Evolutionary conservation across 2,113 vertebrate genomes (phyloP).

Genomic region (Rhombomys opimus): DNA sequence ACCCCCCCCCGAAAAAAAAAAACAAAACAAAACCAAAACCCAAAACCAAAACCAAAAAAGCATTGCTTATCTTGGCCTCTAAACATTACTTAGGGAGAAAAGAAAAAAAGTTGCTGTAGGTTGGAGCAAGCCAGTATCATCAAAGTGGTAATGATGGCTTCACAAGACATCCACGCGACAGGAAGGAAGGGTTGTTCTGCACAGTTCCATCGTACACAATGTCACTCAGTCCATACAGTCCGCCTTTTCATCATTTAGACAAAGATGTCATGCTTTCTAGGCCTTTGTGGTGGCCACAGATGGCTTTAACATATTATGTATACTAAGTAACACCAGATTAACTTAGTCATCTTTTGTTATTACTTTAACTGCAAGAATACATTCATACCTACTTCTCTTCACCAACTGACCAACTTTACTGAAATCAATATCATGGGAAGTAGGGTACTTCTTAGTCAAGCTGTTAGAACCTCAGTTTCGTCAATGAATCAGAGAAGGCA

Average conservation of each 20-base stretch:
- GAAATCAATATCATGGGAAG: constrained; percentile 45
- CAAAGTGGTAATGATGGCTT: constrained; percentile 67
- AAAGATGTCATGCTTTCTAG: not conserved
- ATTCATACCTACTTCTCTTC: constrained; percentile 71
- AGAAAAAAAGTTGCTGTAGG: not conserved
- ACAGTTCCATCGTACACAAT: not conserved
- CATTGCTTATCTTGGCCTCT: constrained; percentile 5
- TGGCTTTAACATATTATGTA: not conserved
- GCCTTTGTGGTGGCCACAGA: not conserved
- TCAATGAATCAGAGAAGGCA: constrained; percentile 51
- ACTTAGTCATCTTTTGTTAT: constrained; percentile 58
- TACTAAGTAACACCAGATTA: constrained; percentile 24
- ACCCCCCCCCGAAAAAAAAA: too few relatives aligned
- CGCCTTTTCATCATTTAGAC: constrained; percentile 55
- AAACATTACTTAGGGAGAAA: constrained; percentile 13
- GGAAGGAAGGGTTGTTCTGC: constrained; percentile 23
- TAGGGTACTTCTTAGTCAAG: not conserved
- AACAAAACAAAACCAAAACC: too few relatives aligned
- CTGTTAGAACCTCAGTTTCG: not conserved
- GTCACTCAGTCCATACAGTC: not conserved
- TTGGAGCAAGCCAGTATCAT: not conserved
- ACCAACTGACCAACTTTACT: constrained; percentile 57
- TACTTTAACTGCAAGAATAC: constrained; percentile 52
- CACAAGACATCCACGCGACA: not conserved
- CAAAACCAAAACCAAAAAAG: too few relatives aligned